These are phyloP conservation scores for Rhagophthalmus giganteus DNA, from an alignment of 2,888 invertebrate species.

Conservation along the genomic window DNA sequence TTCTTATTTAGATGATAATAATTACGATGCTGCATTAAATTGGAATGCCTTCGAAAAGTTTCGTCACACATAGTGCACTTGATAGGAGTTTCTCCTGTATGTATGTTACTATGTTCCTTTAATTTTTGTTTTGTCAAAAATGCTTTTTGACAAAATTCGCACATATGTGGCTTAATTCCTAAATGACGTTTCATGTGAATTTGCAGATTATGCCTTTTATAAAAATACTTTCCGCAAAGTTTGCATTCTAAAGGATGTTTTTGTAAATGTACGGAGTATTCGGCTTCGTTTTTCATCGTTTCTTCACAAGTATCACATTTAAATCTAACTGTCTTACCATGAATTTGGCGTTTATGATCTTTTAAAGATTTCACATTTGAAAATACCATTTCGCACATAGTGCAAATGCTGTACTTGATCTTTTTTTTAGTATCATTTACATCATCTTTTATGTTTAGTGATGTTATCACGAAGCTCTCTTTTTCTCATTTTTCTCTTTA, in stretches of 20 bases:
- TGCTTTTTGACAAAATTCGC: constrained; percentile 78
- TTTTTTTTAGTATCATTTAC: constrained; percentile 24
- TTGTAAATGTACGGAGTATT: constrained; percentile 74
- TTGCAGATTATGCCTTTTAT: constrained; percentile 71
- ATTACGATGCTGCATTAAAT: constrained; percentile 82
- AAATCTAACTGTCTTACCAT: constrained; percentile 53
- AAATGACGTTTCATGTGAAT: constrained; percentile 80
- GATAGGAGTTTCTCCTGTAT: constrained; percentile 79
- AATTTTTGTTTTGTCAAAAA: constrained; percentile 82
- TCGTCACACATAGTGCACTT: constrained; percentile 81
- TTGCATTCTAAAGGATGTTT: constrained; percentile 82
- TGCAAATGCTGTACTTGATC: constrained; percentile 33
- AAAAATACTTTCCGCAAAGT: constrained; percentile 73
- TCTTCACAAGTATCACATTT: constrained; percentile 68
- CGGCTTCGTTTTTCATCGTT: constrained; percentile 68
- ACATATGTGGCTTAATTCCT: constrained; percentile 70
- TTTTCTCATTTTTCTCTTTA: constrained; percentile 52
- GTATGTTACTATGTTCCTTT: constrained; percentile 79
- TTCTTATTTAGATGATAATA: constrained; percentile 75
- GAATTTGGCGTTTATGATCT: constrained; percentile 57
- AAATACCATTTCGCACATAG: constrained; percentile 45
- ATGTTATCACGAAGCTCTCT: constrained; percentile 34
- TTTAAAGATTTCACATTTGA: constrained; percentile 44
- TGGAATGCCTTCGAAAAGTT: constrained; percentile 80
- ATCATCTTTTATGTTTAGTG: constrained; percentile 30